phyloP scores from a whole-genome alignment of 2,888 invertebrate genomes.

The Neoaliturus tenellus region DNA sequence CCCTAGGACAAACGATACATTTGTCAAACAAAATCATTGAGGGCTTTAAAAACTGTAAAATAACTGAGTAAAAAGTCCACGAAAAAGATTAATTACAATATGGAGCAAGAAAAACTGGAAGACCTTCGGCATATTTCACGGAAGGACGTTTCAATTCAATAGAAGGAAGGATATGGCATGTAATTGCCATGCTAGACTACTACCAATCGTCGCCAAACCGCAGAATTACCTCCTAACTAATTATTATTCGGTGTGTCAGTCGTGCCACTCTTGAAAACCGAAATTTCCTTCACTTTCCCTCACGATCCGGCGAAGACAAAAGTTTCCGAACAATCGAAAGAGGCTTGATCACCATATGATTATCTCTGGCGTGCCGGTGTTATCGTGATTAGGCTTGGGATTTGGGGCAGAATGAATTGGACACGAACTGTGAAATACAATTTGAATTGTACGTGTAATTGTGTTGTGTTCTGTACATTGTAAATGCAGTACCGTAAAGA shows the following conservation, averaged over 20 bases:
- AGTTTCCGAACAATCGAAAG: slow-evolving; percentile 16
- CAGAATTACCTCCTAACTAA: background rate
- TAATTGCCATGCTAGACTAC: background rate
- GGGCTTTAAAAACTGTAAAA: no score
- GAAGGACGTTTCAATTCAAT: background rate
- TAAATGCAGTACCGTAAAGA: no score
- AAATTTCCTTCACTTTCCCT: slow-evolving; percentile 11
- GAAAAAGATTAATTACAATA: no score
- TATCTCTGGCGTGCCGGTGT: background rate
- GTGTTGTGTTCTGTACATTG: no score
- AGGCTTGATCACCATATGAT: background rate
- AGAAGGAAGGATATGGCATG: background rate
- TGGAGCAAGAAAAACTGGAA: no score
- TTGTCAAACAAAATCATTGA: no score
- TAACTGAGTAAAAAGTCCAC: no score
- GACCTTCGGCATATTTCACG: background rate
- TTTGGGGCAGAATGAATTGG: background rate
- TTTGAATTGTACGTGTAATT: no score
- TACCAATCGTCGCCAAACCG: background rate
- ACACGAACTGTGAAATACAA: background rate
- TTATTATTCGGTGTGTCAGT: slow-evolving; percentile 17
- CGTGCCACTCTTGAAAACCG: background rate
- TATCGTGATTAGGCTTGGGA: background rate
- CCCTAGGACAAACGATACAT: no score
- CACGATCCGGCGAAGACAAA: background rate